These are phyloP conservation scores for Timema cristinae DNA, from an alignment of 2,888 invertebrate species.

Conservation along the genomic window DNA sequence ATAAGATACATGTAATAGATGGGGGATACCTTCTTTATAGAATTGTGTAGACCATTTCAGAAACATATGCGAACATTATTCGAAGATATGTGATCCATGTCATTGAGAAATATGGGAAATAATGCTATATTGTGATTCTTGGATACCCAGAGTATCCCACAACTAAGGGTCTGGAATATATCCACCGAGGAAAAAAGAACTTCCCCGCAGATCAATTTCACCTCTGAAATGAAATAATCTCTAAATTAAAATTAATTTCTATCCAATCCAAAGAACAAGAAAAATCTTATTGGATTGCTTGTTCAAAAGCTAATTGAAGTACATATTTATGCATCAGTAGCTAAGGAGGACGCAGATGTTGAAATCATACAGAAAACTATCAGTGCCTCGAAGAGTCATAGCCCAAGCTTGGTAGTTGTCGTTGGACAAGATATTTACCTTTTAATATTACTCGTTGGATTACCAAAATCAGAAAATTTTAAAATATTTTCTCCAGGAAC, in stretches of 20 bases:
- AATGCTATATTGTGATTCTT: background rate
- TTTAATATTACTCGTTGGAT: background rate
- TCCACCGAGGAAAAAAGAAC: background rate
- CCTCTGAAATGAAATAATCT: background rate
- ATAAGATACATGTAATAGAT: background rate
- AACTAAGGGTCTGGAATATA: background rate
- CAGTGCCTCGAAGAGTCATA: background rate
- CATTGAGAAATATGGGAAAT: background rate
- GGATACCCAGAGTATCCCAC: slow-evolving; percentile 4
- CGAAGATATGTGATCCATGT: background rate
- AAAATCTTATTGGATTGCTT: background rate
- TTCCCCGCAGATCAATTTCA: background rate
- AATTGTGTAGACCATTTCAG: background rate
- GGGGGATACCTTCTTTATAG: background rate
- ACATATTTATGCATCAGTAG: background rate
- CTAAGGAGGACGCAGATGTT: slow-evolving; percentile 3
- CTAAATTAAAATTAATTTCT: background rate
- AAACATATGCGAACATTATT: background rate
- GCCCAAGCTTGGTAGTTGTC: background rate
- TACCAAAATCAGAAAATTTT: background rate
- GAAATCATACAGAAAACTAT: background rate
- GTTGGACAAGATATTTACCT: background rate
- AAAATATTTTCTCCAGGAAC: background rate
- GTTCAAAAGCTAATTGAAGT: background rate
- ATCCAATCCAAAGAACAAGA: background rate